Evolutionary conservation across 2,888 invertebrate genomes (phyloP).

Genomic region (Cecidostiba fungosa): DNA sequence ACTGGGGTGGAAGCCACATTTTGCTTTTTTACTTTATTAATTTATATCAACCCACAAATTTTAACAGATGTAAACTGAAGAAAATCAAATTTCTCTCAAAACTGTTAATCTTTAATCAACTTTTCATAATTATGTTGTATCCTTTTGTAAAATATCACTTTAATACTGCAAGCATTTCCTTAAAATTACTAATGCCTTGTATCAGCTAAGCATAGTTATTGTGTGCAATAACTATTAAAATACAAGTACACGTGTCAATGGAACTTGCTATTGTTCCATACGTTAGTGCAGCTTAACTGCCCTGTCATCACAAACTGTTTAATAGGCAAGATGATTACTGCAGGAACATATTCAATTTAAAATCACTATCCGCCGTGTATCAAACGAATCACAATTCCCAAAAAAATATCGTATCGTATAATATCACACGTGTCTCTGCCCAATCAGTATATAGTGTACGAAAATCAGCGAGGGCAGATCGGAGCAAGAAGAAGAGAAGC

Average conservation of each 20-base stretch:
- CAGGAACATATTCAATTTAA: neutral
- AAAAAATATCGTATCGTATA: no score
- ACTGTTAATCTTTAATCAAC: conserved; percentile 13
- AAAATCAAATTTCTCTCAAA: neutral
- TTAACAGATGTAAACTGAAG: neutral
- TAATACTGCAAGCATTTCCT: neutral
- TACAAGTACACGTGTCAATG: neutral
- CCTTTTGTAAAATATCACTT: neutral
- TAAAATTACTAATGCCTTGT: neutral
- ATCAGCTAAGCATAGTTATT: neutral
- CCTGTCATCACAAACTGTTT: neutral
- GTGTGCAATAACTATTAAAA: neutral
- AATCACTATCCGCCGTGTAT: neutral
- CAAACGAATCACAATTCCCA: neutral
- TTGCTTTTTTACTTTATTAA: neutral
- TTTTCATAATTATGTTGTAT: conserved; percentile 2
- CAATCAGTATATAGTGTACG: neutral
- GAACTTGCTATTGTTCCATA: neutral
- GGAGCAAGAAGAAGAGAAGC: neutral
- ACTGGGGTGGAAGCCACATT: conserved; percentile 51
- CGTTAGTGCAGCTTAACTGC: neutral
- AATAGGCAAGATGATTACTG: neutral
- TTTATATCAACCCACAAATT: neutral
- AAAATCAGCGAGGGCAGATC: neutral
- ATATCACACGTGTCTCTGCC: no score